phyloP scores from a whole-genome alignment of 30 jellyfish, hydroid and myxozoan genomes.

The Clytia hemisphaerica region DNA sequence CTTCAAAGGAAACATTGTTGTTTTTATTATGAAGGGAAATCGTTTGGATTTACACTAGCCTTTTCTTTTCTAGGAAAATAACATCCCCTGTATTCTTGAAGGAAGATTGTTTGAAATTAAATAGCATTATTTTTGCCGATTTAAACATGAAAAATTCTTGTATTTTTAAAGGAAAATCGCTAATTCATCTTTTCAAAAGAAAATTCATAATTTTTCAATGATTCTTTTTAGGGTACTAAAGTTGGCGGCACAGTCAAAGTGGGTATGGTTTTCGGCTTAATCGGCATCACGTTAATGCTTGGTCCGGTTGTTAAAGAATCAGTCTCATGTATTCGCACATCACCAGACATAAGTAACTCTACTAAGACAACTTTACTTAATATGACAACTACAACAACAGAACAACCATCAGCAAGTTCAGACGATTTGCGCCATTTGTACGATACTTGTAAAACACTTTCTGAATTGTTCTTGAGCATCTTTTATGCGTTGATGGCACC shows the following conservation, averaged over 20 bases:
- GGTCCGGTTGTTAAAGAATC: slow-evolving; percentile 51
- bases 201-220: no score
- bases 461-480: slow-evolving; percentile 30
- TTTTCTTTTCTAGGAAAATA: no score
- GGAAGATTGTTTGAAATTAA: no score
- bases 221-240: slow-evolving; percentile 23
- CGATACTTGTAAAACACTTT: slow-evolving; percentile 37
- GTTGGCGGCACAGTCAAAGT: slow-evolving; percentile 32
- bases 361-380: background rate
- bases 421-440: background rate
- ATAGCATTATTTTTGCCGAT: no score
- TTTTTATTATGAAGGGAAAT: no score
- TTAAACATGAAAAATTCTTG: no score
- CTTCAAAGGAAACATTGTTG: no score
- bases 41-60: no score
- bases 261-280: slow-evolving; percentile 58
- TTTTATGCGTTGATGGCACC: slow-evolving; percentile 39
- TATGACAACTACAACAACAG: slow-evolving; percentile 8
- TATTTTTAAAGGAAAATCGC: no score
- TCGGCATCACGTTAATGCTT: slow-evolving; percentile 26
- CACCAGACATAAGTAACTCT: no score
- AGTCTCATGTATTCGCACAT: slow-evolving; percentile 22
- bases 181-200: no score
- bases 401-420: background rate
- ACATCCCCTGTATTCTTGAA: no score